These are phyloP conservation scores for Theristicus caerulescens DNA, from an alignment of 2,113 vertebrate genomes.

Conservation along the genomic window DNA sequence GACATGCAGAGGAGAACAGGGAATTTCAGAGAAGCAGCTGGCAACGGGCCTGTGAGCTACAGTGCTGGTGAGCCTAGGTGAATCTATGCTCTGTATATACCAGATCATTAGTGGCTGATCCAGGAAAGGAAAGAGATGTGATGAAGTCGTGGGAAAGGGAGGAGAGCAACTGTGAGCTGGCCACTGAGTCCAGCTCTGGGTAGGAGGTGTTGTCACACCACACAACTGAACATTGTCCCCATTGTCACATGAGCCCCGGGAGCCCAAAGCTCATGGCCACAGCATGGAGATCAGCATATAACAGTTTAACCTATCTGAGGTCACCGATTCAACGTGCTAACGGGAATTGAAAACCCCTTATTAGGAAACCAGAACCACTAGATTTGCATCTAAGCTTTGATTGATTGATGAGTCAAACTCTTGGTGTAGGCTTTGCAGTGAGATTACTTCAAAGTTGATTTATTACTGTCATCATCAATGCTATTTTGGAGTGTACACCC, in stretches of 20 bases:
- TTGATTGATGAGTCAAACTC: constrained; percentile 53
- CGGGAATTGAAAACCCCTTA: neutral
- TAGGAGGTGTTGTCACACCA: neutral
- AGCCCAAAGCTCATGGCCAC: neutral
- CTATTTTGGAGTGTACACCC: constrained; percentile 18
- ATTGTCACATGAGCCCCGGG: neutral
- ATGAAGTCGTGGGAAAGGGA: neutral
- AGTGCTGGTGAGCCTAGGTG: neutral
- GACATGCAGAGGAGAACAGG: neutral
- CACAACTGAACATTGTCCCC: neutral
- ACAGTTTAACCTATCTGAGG: neutral
- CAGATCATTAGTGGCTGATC: neutral
- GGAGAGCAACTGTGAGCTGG: neutral
- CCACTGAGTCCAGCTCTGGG: neutral
- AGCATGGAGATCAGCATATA: neutral
- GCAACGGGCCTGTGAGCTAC: neutral
- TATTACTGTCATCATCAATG: constrained; percentile 15
- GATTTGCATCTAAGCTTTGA: constrained; percentile 37
- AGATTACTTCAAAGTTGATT: constrained; percentile 25
- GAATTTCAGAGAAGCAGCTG: neutral
- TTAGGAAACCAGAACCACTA: neutral
- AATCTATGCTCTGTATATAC: neutral
- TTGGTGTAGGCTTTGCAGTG: constrained; percentile 14
- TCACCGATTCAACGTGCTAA: neutral
- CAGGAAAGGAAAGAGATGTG: neutral